These are phyloP conservation scores for Encarsia formosa DNA, from an alignment of 2,888 invertebrate species.

Conservation along the genomic window DNA sequence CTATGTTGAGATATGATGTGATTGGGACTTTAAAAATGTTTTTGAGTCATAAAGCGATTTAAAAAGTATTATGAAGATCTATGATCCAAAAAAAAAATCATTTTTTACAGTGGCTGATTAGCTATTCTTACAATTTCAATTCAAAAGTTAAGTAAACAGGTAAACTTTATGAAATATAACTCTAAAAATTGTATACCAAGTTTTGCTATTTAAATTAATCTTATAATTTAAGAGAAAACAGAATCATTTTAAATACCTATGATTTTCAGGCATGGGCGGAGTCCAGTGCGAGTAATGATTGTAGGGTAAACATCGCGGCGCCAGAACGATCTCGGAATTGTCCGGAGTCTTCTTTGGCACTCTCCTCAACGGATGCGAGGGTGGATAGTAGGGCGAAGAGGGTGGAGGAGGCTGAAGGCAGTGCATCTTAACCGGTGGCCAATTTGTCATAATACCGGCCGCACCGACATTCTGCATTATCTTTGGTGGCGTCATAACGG, in stretches of 20 bases:
- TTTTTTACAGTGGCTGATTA: too few relatives aligned
- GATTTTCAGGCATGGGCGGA: conserved; percentile 37
- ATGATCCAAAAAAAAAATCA: too few relatives aligned
- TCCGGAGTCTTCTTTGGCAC: conserved; percentile 58
- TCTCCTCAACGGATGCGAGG: conserved; percentile 31
- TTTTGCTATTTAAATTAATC: background rate
- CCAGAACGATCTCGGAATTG: conserved; percentile 74
- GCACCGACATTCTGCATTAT: conserved; percentile 33
- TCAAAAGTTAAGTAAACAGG: too few relatives aligned
- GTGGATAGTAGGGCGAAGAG: conserved; percentile 41
- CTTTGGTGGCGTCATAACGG: conserved; percentile 32
- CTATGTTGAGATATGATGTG: too few relatives aligned
- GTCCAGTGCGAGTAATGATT: conserved; percentile 37
- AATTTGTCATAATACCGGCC: conserved; percentile 35
- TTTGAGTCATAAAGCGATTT: too few relatives aligned
- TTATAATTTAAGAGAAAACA: background rate
- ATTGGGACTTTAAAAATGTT: too few relatives aligned
- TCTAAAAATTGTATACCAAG: too few relatives aligned
- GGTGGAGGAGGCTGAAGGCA: conserved; percentile 43
- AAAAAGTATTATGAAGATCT: too few relatives aligned
- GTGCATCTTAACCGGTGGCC: conserved; percentile 50
- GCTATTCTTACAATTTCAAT: too few relatives aligned
- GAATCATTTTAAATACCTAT: conserved; percentile 34
- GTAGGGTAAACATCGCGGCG: conserved; percentile 58
- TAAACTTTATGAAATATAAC: too few relatives aligned